A percentile compares a stretch with the other conserved stretches of the same genome.
Evolutionary conservation across 2,797 vertebrate species (phyloP).

Genomic region (Trematomus bernacchii): DNA sequence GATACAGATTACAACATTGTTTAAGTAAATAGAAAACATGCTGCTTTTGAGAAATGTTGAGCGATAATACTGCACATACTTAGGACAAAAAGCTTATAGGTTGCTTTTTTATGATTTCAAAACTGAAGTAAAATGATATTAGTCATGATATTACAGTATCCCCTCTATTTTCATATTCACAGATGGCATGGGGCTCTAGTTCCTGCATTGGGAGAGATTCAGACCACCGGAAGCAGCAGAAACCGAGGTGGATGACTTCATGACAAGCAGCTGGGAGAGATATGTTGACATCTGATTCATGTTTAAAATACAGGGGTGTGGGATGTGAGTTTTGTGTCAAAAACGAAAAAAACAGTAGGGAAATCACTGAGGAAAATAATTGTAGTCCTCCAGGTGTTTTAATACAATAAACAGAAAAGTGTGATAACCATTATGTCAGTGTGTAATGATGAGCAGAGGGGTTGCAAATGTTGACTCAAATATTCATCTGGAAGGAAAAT

Average conservation of each 20-base stretch:
- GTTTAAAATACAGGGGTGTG: constrained; percentile 13
- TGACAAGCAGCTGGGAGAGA: constrained; percentile 49
- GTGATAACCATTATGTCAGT: constrained; percentile 1
- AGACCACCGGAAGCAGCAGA: constrained; percentile 53
- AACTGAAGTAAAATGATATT: constrained; percentile 15
- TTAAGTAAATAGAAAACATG: not conserved
- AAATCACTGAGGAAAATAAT: constrained; percentile 8
- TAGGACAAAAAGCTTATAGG: not conserved
- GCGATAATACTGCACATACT: not conserved
- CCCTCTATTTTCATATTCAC: constrained; percentile 13
- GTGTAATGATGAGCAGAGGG: not conserved
- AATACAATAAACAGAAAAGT: constrained; percentile 1
- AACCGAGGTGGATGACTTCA: constrained; percentile 41
- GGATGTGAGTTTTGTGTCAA: constrained; percentile 11
- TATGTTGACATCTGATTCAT: constrained; percentile 23
- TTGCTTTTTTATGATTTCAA: constrained; percentile 13
- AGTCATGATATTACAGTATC: constrained; percentile 16
- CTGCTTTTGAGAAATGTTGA: not conserved
- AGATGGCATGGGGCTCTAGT: constrained; percentile 13
- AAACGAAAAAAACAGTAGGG: constrained; percentile 6
- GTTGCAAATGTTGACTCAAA: constrained; percentile 7
- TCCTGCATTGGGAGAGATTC: constrained; percentile 15
- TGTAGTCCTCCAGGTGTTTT: not conserved
- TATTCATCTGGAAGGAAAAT: constrained; percentile 13
- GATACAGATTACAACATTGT: not conserved